These are phyloP conservation scores for Prorops nasuta DNA, from an alignment of 1,140 invertebrate species.

Conservation along the genomic window DNA sequence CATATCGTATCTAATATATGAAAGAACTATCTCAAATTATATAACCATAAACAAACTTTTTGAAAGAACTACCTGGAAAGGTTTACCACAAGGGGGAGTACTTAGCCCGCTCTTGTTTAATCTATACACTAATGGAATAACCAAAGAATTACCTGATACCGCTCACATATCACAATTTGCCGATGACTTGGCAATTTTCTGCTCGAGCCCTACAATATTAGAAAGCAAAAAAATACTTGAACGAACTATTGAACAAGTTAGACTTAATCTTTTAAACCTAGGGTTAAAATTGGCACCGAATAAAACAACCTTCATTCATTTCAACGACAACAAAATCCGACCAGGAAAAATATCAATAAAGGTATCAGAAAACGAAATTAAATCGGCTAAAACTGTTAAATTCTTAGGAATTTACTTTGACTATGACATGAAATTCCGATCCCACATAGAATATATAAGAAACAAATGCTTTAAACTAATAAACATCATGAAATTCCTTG, in stretches of 20 bases:
- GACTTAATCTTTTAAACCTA: background rate
- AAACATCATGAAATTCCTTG: slow-evolving; percentile 1
- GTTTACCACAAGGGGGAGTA: slow-evolving; percentile 11
- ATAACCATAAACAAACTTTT: background rate
- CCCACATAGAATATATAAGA: background rate
- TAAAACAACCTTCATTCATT: slow-evolving; percentile 10
- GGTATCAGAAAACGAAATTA: background rate
- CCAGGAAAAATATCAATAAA: slow-evolving; percentile 4
- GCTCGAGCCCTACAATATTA: background rate
- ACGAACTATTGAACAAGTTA: slow-evolving; percentile 2
- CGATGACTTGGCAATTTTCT: slow-evolving; percentile 7
- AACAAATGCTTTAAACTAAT: slow-evolving; percentile 1
- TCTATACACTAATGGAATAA: slow-evolving; percentile 1
- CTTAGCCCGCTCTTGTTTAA: slow-evolving; percentile 10
- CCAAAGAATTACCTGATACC: background rate
- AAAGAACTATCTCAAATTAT: background rate
- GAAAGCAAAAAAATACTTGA: slow-evolving; percentile 4
- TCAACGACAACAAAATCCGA: slow-evolving; percentile 8
- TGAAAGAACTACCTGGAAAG: slow-evolving; percentile 1
- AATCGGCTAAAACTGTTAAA: background rate
- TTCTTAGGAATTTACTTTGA: slow-evolving; percentile 13
- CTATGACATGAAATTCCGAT: slow-evolving; percentile 3
- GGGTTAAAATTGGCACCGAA: background rate
- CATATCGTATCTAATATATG: background rate
- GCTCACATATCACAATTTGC: slow-evolving; percentile 5